phyloP scores from a whole-genome alignment of 2,113 vertebrate genomes.

The Oreochromis tanganicae region DNA sequence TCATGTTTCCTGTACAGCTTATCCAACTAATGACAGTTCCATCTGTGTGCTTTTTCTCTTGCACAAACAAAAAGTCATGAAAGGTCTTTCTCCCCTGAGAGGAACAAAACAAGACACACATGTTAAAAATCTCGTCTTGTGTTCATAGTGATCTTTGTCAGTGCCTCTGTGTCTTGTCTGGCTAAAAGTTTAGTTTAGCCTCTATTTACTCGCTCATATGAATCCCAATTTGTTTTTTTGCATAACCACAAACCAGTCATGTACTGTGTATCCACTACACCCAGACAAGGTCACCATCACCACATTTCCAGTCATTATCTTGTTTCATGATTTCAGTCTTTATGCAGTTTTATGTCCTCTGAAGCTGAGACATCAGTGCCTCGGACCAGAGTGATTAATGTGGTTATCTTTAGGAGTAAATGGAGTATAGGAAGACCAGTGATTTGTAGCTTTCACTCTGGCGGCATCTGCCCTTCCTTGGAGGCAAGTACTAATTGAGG shows the following conservation, averaged over 20 bases:
- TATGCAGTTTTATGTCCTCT: not conserved
- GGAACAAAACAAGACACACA: conserved; percentile 21
- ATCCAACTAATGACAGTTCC: conserved; percentile 59
- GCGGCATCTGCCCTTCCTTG: conserved; percentile 3
- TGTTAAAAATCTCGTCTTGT: not conserved
- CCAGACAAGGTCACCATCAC: not conserved
- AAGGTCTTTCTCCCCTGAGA: not conserved
- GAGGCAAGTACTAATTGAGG: conserved; percentile 16
- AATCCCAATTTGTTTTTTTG: not conserved
- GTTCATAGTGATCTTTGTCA: not conserved
- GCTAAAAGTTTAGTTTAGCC: not conserved
- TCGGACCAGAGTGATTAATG: conserved; percentile 16
- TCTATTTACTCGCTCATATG: not conserved
- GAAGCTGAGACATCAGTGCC: not conserved
- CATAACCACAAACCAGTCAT: not conserved
- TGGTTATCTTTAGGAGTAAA: conserved; percentile 33
- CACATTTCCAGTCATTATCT: conserved; percentile 19
- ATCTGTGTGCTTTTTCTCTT: conserved; percentile 29
- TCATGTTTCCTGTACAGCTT: not conserved
- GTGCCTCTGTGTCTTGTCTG: not conserved
- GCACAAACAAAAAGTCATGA: not conserved
- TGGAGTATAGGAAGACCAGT: not conserved
- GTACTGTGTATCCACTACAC: not conserved
- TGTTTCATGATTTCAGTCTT: conserved; percentile 16
- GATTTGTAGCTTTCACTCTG: conserved; percentile 19